Conservation (phyloP, 92 coral and sea anemone species). For the Meandrina meandrites region DNA sequence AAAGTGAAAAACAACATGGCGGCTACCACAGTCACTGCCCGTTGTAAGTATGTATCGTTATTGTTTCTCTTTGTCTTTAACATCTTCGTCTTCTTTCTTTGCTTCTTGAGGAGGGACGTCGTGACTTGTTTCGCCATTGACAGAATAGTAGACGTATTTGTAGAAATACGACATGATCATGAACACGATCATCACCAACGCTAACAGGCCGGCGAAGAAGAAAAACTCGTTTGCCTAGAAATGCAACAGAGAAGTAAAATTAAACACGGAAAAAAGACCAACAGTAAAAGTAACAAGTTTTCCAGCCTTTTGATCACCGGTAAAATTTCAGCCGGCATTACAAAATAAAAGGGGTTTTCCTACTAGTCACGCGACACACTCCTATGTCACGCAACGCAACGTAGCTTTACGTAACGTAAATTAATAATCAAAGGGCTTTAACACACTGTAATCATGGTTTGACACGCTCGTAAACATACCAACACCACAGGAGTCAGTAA, state of each 20-base stretch:
- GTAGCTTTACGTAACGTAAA: too few species aligned
- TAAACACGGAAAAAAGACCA: not conserved
- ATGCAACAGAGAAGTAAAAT: not conserved
- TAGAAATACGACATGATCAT: slow-evolving; percentile 88
- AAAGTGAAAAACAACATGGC: too few species aligned
- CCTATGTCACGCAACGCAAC: too few species aligned
- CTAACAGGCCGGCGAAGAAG: slow-evolving; percentile 93
- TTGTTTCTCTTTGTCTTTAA: not conserved
- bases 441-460: too few species aligned
- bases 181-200: slow-evolving; percentile 74
- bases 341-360: too few species aligned
- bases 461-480: not conserved
- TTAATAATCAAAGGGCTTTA: too few species aligned
- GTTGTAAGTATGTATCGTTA: not conserved
- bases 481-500: not conserved
- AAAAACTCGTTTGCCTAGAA: slow-evolving; percentile 92
- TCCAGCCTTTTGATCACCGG: too few species aligned
- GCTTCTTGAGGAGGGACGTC: slow-evolving; percentile 30
- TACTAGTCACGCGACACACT: too few species aligned
- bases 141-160: slow-evolving; percentile 80
- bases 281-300: not conserved
- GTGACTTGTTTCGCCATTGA: slow-evolving; percentile 54
- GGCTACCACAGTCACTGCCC: too few species aligned
- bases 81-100: not conserved
- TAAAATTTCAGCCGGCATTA: not conserved